Base-by-base conservation (phyloP, 2,888 invertebrate genomes). In the Caenorhabditis wallacei region DNA sequence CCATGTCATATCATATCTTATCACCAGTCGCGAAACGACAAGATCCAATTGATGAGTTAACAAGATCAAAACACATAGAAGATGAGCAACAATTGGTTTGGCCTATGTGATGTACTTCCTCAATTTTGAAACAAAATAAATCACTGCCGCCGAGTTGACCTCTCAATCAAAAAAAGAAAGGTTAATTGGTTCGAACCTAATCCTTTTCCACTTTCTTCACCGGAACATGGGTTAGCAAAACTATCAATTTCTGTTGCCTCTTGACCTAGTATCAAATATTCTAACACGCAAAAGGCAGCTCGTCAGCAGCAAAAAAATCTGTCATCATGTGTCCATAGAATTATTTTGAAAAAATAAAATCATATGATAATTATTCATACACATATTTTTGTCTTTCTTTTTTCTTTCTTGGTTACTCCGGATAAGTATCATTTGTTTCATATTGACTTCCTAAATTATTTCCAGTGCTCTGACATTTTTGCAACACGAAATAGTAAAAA, bases 51-150 rank as follows among this genome's bases (percentile, higher is more conserved):
- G 68, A 68, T 68, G 51, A 51, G 76, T 40, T 37, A 61, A 78
- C 59, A 69, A 69, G 78, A 78, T 78, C 78, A 78, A 78, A 78
- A 78, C 78, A 78, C 78, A 63, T 63, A 51, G 66, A 64, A 48
- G 59, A 30, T 37, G 40, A 53, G 48, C 68, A 68, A 61, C 68
- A 76, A 61, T 69, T 75, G 64, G n/a, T 46, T 64, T 26, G 26
- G 46, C 40, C 74, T 35, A 51, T 51, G 43, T 40, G n/a, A 37
- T 57, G 37, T 48, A 59, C 57, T 75, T 75, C 75, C 66, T 68
- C 68, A 0, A 46, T 59, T 37, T 57, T 57, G 68, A 68, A 68
- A 56, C 48, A 48, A 63, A 63, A 63, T 63, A 63, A 64, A 64
- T 64, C 48, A 64, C 20, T 40, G 40, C 40, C 35, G 1, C 26